Conservation (phyloP, 2,113 vertebrate species). For the Ammodytes dubius region DNA sequence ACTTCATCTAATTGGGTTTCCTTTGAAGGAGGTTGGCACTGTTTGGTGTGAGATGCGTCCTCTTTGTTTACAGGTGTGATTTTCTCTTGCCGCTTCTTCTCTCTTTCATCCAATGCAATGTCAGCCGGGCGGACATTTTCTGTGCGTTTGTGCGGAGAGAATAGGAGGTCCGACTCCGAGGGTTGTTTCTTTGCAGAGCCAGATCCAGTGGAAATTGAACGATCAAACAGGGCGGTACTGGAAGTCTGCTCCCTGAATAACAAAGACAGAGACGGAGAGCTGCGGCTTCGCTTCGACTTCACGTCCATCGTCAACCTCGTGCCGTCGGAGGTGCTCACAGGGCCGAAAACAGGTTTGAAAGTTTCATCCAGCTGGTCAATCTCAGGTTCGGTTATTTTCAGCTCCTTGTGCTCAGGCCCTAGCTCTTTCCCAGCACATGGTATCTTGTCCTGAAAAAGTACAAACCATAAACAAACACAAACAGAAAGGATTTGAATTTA, state of each 20-base stretch:
- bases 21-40: not conserved
- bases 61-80: conserved; percentile 58
- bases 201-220: conserved; percentile 24
- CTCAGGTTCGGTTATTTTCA: conserved; percentile 92
- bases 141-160: conserved; percentile 53
- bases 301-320: conserved; percentile 65
- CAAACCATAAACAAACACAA: conserved; percentile 32
- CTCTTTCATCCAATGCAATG: conserved; percentile 3
- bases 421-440: conserved; percentile 66
- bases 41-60: conserved; percentile 16
- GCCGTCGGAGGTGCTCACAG: conserved; percentile 52
- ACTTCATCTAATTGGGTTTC: conserved; percentile 32
- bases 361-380: conserved; percentile 79
- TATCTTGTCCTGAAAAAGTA: conserved; percentile 80
- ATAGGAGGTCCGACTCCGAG: conserved; percentile 73
- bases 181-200: conserved; percentile 61
- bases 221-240: conserved; percentile 53
- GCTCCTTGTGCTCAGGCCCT: conserved; percentile 89
- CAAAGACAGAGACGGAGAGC: conserved; percentile 79
- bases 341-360: conserved; percentile 54
- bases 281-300: conserved; percentile 79
- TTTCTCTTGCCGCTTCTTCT: conserved; percentile 50
- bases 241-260: conserved; percentile 70
- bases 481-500: not conserved
- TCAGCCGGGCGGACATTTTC: conserved; percentile 15